These are phyloP conservation scores for Paratrypauchen microcephalus DNA, from an alignment of 2,797 vertebrate species.

Conservation along the genomic window DNA sequence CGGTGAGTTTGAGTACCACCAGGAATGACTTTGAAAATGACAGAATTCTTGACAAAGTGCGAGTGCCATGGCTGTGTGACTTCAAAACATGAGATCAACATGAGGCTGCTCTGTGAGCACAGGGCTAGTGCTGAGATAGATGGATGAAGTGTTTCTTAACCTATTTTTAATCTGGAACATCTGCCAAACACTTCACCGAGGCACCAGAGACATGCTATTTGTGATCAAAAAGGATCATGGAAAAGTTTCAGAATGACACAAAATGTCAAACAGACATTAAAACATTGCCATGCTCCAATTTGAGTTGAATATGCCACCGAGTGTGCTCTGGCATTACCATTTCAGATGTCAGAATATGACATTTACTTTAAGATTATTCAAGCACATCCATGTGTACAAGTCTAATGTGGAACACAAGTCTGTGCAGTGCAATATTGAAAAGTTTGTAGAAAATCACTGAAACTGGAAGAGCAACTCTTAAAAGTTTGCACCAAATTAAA, in stretches of 20 bases:
- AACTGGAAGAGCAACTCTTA: background rate
- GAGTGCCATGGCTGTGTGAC: background rate
- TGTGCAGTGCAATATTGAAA: background rate
- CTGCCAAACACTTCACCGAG: constrained; percentile 20
- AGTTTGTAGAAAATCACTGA: background rate
- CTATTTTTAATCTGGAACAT: constrained; percentile 40
- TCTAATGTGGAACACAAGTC: background rate
- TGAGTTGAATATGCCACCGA: constrained; percentile 14
- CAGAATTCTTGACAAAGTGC: background rate
- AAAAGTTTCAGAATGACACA: constrained; percentile 22
- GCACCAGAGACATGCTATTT: constrained; percentile 13
- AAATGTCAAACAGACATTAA: constrained; percentile 22
- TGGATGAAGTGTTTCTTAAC: constrained; percentile 16
- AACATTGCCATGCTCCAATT: constrained; percentile 18
- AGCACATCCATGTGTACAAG: background rate
- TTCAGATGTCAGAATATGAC: constrained; percentile 12
- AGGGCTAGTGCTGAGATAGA: background rate
- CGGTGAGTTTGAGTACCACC: background rate
- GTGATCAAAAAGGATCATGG: constrained; percentile 21
- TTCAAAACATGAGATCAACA: constrained; percentile 7
- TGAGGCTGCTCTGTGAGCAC: background rate
- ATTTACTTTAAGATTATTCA: constrained; percentile 2
- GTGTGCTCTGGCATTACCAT: background rate
- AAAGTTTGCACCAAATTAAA: background rate
- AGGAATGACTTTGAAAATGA: constrained; percentile 4